Evolutionary conservation across 2,113 vertebrate genomes (phyloP).

Genomic region (Sakesphorus luctuosus): DNA sequence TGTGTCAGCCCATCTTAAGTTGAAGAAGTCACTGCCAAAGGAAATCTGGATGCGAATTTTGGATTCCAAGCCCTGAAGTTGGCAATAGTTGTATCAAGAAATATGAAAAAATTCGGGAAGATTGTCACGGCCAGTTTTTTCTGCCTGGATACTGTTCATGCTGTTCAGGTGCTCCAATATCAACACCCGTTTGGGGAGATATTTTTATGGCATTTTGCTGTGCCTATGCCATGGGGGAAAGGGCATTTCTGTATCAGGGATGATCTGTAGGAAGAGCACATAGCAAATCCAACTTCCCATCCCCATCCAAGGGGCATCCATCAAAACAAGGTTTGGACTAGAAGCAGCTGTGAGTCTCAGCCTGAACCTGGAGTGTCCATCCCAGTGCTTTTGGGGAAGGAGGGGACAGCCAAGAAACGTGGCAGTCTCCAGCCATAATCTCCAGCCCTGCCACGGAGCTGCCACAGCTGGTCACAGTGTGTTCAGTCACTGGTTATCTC

Average conservation of each 20-base stretch:
- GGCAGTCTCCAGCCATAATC: background rate
- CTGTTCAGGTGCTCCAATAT: background rate
- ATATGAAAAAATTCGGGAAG: background rate
- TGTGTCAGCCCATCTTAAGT: background rate
- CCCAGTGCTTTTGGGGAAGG: background rate
- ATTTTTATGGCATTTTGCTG: background rate
- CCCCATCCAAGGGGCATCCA: background rate
- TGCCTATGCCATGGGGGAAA: rapidly evolving
- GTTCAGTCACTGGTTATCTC: rapidly evolving
- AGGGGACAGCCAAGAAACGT: constrained; percentile 9
- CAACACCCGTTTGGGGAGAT: background rate
- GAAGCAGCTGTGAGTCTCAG: background rate
- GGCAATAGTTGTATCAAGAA: background rate
- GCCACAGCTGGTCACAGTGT: background rate
- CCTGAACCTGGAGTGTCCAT: background rate
- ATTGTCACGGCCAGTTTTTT: background rate
- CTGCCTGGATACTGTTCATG: background rate
- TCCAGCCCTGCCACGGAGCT: background rate
- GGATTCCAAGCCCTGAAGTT: background rate
- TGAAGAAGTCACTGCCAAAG: background rate
- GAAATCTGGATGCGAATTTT: constrained; percentile 29
- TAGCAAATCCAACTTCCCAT: background rate
- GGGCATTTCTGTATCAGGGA: background rate
- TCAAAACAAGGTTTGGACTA: background rate
- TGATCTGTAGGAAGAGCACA: background rate